Base-by-base conservation (phyloP, 2,113 vertebrate species). In the Probosciger aterrimus region DNA sequence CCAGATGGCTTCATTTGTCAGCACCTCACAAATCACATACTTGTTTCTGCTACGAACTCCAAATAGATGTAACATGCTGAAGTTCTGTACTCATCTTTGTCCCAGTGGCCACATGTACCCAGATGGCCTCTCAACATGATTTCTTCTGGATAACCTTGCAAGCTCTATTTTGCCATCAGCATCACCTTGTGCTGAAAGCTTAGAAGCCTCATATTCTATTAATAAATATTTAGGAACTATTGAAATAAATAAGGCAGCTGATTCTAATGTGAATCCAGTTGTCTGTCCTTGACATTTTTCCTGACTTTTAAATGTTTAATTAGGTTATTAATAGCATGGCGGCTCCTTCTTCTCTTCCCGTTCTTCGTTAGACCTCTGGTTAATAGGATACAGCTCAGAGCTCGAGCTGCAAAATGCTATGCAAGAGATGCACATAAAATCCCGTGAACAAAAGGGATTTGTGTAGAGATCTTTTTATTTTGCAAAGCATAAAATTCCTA, bases 151-250 rank as follows among this genome's bases (percentile, higher is more conserved):
- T 70, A 64, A 87, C 88, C 84, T 92, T 93, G 77, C 12, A 20
- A 49, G 31, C 73, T 55, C 15, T 20, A n/a, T 83, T 74, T 79
- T 88, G 37, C 75, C 84, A 67, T 47, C 78, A 53, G 82, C 73
- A 75, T 92, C 71, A 88, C 82, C 96, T 94, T 55, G 55, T 23
- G 41, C 88, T 79, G 28, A 71, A 68, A 92, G 62, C 82, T 47
- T 13, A 64, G 79, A 89, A 93, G 69, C 65, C 67, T 96, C 94
- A 81, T 92, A 90, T 90, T 50, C 79, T 82, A 74, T 83, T 91
- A 95, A 95, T 95, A 96, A 95, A 88, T 68, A 97, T 93, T 96
- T 97, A 96, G 95, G 81, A 92, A 96, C 70, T 94, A 37, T 82
- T 43, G 94, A 92, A 84, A 95, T 92, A 96, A 96, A 96, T 71